phyloP scores from a whole-genome alignment of 1,140 invertebrate species.

The Uloborus diversus region DNA sequence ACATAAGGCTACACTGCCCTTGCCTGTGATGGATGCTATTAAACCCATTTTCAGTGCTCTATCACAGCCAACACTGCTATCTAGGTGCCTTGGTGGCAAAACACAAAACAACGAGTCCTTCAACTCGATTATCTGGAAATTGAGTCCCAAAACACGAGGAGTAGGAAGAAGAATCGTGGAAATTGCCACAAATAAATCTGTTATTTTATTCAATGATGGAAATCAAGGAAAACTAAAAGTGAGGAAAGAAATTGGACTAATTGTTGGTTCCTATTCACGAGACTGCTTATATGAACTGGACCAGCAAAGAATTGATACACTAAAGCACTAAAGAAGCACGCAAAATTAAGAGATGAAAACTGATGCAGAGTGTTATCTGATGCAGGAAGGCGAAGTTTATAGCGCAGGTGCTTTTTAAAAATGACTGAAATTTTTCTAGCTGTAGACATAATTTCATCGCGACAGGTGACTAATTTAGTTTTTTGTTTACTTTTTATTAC shows the following conservation, averaged over 20 bases:
- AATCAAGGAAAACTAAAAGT: neutral
- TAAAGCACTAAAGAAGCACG: no score
- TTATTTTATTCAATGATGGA: neutral
- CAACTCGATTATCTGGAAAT: neutral
- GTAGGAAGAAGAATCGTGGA: neutral
- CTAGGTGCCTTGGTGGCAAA: neutral
- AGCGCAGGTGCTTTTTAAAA: no score
- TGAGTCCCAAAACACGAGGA: neutral
- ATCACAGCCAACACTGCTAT: neutral
- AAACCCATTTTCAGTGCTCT: neutral
- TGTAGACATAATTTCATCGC: no score
- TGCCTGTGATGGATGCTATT: neutral
- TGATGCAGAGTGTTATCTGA: no score
- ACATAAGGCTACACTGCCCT: neutral
- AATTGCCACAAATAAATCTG: neutral
- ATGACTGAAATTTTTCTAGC: no score
- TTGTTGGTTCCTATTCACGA: neutral
- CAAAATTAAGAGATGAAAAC: no score
- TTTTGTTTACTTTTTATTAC: no score
- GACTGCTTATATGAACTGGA: neutral
- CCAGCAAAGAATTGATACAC: neutral
- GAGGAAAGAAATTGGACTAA: neutral
- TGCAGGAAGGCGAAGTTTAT: no score
- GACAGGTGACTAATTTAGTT: no score
- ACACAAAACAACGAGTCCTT: conserved; percentile 8